Evolutionary conservation across 2,797 vertebrate genomes (phyloP).

Genomic region (Catamblyrhynchus diadema): DNA sequence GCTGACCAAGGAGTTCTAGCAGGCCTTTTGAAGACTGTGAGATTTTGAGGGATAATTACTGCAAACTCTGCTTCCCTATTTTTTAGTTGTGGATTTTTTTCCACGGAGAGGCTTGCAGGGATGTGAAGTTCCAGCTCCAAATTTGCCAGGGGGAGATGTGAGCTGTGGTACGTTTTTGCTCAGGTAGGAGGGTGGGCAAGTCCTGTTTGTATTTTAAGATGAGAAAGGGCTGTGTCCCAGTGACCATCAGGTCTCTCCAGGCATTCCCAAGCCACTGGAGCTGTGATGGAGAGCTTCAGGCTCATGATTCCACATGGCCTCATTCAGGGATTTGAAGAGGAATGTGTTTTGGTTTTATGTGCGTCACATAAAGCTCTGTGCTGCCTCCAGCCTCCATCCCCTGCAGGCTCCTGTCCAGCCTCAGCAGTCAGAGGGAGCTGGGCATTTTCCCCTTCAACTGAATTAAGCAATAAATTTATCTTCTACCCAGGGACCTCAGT

Average conservation of each 20-base stretch:
- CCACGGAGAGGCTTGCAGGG: neutral
- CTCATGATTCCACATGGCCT: neutral
- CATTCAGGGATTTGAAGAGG: neutral
- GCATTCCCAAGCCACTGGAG: neutral
- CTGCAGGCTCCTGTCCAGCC: neutral
- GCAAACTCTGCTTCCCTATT: neutral
- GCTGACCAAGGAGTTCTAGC: neutral
- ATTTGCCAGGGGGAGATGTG: neutral
- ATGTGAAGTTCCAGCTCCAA: neutral
- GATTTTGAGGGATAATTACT: neutral
- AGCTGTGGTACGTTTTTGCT: neutral
- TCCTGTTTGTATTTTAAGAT: neutral
- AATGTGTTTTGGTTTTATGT: fast-evolving
- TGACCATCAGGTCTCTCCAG: fast-evolving
- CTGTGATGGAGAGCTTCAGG: neutral
- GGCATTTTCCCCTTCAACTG: neutral
- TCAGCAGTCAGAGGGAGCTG: neutral
- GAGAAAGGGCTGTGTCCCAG: neutral
- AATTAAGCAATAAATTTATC: neutral
- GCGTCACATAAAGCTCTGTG: neutral
- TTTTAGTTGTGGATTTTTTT: neutral
- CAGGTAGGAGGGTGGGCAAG: neutral
- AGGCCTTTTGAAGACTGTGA: neutral
- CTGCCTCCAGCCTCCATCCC: neutral
- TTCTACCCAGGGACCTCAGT: neutral